phyloP scores from a whole-genome alignment of 2,888 invertebrate species.

The Pseudococcus jackbeardsleyi region DNA sequence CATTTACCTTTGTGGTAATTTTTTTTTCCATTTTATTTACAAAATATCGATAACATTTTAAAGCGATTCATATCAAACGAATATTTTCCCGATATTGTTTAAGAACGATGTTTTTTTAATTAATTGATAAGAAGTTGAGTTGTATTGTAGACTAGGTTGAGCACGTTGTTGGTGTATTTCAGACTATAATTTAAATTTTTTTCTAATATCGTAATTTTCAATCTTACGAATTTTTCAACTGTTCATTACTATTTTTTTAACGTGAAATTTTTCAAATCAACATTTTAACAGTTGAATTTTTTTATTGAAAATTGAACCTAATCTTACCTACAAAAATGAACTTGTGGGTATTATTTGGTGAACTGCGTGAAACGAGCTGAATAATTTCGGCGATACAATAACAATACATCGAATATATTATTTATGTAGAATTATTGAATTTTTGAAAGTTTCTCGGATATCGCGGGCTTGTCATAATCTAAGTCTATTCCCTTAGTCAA shows the following conservation, averaged over 20 bases:
- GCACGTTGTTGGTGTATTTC: background rate
- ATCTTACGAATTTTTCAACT: background rate
- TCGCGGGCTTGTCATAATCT: conserved; percentile 13
- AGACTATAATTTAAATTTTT: background rate
- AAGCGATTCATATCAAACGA: conserved; percentile 4
- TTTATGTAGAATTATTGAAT: background rate
- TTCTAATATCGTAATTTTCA: background rate
- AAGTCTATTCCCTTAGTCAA: conserved; percentile 19
- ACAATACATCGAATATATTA: background rate
- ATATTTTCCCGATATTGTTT: background rate
- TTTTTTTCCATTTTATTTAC: background rate
- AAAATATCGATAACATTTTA: background rate
- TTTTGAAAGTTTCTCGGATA: conserved; percentile 51
- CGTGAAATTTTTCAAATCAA: background rate
- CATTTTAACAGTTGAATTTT: background rate
- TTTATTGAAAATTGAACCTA: background rate
- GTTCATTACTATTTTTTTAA: background rate
- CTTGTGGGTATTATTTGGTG: too few relatives aligned
- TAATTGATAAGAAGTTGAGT: background rate
- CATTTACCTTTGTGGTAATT: background rate
- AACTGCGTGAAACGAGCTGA: background rate
- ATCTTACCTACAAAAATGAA: background rate
- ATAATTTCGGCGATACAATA: background rate
- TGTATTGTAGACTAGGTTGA: background rate
- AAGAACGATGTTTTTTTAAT: background rate